A percentile compares a stretch with the other conserved stretches of the same genome.
Evolutionary conservation across 1,140 invertebrate species (phyloP).

Genomic region (Helicoverpa armigera): DNA sequence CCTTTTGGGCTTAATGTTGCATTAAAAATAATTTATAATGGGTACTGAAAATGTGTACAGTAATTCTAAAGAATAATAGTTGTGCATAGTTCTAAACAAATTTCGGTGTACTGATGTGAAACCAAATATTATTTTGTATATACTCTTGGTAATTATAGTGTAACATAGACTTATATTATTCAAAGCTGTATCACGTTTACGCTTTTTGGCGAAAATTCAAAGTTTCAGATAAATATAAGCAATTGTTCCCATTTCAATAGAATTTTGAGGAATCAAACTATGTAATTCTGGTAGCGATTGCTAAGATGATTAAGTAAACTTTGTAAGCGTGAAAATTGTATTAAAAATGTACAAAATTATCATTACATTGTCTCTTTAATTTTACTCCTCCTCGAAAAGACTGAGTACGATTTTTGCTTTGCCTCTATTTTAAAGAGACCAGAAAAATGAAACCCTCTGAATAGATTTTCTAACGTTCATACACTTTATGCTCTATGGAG

Average conservation of each 20-base stretch:
- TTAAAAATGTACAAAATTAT: conserved; percentile 31
- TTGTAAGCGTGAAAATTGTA: conserved; percentile 26
- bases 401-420: no score
- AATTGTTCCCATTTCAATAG: background rate
- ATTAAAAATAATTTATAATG: no score
- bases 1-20: no score
- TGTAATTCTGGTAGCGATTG: background rate
- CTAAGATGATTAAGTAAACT: background rate
- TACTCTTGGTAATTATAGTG: conserved; percentile 59
- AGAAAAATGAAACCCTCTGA: no score
- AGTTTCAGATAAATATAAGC: no score
- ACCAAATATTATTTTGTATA: conserved; percentile 79
- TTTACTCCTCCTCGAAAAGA: no score
- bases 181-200: background rate
- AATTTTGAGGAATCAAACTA: background rate
- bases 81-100: conserved; percentile 24
- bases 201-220: background rate
- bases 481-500: no score
- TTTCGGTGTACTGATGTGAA: conserved; percentile 66
- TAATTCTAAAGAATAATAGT: background rate
- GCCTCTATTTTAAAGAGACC: no score
- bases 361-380: background rate
- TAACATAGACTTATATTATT: conserved; percentile 24
- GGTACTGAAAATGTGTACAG: conserved; percentile 10
- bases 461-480: no score